Evolutionary conservation across 2,888 invertebrate genomes (phyloP).

Genomic region (Scaptomyza tumidula): DNA sequence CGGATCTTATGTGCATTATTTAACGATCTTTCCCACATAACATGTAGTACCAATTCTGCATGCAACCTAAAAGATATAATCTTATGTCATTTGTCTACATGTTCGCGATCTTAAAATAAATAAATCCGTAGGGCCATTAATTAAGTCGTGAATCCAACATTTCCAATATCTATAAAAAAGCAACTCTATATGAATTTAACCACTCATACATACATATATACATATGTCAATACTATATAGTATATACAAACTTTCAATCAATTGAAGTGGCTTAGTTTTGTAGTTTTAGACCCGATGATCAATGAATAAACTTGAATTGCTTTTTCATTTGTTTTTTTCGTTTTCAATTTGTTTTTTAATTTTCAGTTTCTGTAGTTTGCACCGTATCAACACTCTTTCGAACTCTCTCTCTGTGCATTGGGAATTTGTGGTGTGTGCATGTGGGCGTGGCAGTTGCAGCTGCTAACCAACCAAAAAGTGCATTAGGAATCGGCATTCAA

Average conservation of each 20-base stretch:
- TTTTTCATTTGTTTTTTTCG: slow-evolving; percentile 34
- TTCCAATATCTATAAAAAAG: background rate
- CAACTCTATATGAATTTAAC: background rate
- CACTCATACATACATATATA: background rate
- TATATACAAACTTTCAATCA: no score
- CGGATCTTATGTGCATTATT: no score
- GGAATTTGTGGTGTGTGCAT: slow-evolving; percentile 9
- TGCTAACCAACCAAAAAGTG: slow-evolving; percentile 40
- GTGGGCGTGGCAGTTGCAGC: slow-evolving; percentile 42
- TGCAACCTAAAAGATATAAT: no score
- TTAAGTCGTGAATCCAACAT: background rate
- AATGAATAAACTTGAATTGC: slow-evolving; percentile 35
- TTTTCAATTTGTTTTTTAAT: slow-evolving; percentile 53
- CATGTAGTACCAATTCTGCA: no score
- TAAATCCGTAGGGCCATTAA: background rate
- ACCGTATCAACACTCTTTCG: slow-evolving; percentile 10
- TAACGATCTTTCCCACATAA: no score
- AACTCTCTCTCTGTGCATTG: slow-evolving; percentile 23
- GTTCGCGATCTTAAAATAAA: no score
- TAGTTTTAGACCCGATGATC: background rate
- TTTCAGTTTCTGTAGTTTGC: slow-evolving; percentile 23
- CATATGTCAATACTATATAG: no score
- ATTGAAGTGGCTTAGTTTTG: background rate
- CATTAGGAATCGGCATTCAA: slow-evolving; percentile 46
- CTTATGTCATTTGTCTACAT: no score